Percentiles rank a stretch among this genome's conserved stretches.
Evolutionary conservation across 2,888 invertebrate species (phyloP).

Genomic region (Plutella xylostella): DNA sequence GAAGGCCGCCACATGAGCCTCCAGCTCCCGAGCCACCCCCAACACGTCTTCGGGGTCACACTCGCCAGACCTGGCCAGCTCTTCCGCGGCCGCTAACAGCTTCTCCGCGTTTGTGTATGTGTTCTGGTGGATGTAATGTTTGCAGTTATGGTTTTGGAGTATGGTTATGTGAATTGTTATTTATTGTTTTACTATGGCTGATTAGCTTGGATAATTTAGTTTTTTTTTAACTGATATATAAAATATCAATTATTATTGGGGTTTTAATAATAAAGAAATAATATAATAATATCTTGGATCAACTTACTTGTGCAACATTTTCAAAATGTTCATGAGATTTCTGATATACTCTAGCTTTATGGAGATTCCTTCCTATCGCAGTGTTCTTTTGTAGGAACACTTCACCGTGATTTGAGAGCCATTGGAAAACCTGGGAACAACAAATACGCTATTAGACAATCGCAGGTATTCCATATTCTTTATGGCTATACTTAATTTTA

Average conservation of each 20-base stretch:
- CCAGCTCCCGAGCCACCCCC: slow-evolving; percentile 92
- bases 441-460: too few species aligned
- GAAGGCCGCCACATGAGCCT: slow-evolving; percentile 94
- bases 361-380: slow-evolving; percentile 95
- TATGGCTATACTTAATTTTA: too few species aligned
- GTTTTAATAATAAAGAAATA: neutral
- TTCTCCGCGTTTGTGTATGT: slow-evolving; percentile 99
- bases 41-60: slow-evolving; percentile 97
- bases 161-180: too few species aligned
- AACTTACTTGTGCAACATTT: slow-evolving; percentile 93
- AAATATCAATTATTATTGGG: too few species aligned
- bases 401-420: slow-evolving; percentile 97
- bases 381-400: slow-evolving; percentile 96
- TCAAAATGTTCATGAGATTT: slow-evolving; percentile 99
- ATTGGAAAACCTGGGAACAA: slow-evolving; percentile 84
- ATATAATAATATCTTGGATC: neutral
- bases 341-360: slow-evolving; percentile 95
- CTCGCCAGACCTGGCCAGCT: slow-evolving; percentile 94
- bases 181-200: too few species aligned
- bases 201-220: too few species aligned
- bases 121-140: too few species aligned
- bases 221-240: too few species aligned
- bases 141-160: too few species aligned
- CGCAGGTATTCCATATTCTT: too few species aligned
- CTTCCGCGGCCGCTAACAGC: slow-evolving; percentile 94